phyloP scores from a whole-genome alignment of 2,888 invertebrate species.

The Aphidius colemani region DNA sequence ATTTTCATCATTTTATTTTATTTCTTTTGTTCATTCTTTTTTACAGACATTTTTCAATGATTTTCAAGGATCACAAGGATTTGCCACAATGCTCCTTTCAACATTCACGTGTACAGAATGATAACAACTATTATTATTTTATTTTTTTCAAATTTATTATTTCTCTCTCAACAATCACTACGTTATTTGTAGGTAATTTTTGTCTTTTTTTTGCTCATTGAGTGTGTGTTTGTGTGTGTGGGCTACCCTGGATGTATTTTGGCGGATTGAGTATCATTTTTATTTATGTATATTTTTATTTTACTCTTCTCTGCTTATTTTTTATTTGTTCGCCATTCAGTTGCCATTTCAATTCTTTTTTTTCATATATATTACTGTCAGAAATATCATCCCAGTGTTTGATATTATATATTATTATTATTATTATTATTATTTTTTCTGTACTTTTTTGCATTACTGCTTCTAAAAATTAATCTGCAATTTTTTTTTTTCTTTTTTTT shows the following conservation, averaged over 20 bases:
- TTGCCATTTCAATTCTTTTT: conserved; percentile 13
- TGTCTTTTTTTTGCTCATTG: background rate
- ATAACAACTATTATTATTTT: conserved; percentile 26
- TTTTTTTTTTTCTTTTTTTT: too few species aligned
- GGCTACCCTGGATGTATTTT: conserved; percentile 25
- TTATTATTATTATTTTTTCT: too few species aligned
- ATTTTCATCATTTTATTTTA: too few species aligned
- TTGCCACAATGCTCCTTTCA: conserved; percentile 38
- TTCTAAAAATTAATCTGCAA: too few species aligned
- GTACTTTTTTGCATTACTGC: too few species aligned
- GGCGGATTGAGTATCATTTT: conserved; percentile 3
- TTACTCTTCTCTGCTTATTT: background rate
- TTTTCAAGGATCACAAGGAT: conserved; percentile 20
- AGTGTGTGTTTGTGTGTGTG: too few species aligned
- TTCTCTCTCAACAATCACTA: background rate
- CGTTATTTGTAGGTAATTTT: background rate
- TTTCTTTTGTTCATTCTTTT: background rate
- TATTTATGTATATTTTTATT: background rate
- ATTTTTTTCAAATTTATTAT: conserved; percentile 15
- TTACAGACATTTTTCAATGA: conserved; percentile 17
- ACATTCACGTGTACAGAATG: conserved; percentile 46
- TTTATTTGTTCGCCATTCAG: conserved; percentile 19
- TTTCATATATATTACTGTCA: too few species aligned
- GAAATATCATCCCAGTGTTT: too few species aligned
- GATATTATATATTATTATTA: too few species aligned